Percentiles rank a stretch among this genome's conserved stretches.
Evolutionary conservation across 2,797 vertebrate species (phyloP).

Genomic region (Huso huso): DNA sequence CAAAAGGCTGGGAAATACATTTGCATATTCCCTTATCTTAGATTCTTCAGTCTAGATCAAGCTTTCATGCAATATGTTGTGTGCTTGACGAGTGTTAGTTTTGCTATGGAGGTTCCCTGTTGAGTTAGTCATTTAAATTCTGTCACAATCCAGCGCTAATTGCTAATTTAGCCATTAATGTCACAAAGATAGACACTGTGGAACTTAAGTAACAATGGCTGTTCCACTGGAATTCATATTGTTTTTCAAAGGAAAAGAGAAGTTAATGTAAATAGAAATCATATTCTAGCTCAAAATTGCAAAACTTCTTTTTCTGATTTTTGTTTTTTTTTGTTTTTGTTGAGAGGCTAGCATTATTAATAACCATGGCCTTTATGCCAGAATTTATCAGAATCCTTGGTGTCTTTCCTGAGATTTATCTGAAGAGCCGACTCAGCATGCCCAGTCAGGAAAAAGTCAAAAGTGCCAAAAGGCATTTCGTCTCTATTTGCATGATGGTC

Average conservation of each 20-base stretch:
- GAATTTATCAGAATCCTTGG: constrained; percentile 46
- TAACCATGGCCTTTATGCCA: constrained; percentile 49
- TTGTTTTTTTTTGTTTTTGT: background rate
- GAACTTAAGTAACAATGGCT: too few relatives aligned
- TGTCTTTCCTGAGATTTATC: constrained; percentile 15
- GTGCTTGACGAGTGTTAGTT: background rate
- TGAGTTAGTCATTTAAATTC: too few relatives aligned
- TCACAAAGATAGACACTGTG: too few relatives aligned
- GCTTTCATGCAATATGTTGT: background rate
- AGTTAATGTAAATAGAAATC: too few relatives aligned
- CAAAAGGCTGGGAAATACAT: background rate
- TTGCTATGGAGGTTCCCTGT: too few relatives aligned
- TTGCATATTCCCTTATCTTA: background rate
- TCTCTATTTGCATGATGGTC: constrained; percentile 30
- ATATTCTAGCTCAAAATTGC: too few relatives aligned
- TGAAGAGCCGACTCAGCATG: constrained; percentile 9
- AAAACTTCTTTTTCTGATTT: too few relatives aligned
- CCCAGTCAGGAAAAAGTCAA: constrained; percentile 41
- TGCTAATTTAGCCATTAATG: too few relatives aligned
- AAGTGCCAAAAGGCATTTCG: constrained; percentile 58
- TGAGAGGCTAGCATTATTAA: background rate
- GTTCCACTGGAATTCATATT: too few relatives aligned
- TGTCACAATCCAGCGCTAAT: too few relatives aligned
- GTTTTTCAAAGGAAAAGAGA: too few relatives aligned
- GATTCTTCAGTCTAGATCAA: background rate